A percentile compares a stretch with the other conserved stretches of the same genome.
Conservation (phyloP, 2,888 invertebrate species). For the Lochmaea capreae region DNA sequence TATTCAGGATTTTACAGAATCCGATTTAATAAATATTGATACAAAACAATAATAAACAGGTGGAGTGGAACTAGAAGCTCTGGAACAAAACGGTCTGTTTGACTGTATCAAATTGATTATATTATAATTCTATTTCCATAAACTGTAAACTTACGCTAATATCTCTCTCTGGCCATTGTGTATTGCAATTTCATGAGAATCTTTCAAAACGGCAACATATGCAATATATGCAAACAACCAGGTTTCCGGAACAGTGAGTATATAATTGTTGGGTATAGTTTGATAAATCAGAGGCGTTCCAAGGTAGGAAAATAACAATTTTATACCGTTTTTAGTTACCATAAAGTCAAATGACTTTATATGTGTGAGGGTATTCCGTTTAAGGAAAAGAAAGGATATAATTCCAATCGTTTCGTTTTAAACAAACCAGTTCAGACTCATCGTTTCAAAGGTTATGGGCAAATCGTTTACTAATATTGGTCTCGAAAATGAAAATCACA, state of each 20-base stretch:
- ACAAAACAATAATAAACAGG: slow-evolving; percentile 15
- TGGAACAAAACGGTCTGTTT: slow-evolving; percentile 13
- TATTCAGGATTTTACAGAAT: neutral
- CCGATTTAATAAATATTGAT: slow-evolving; percentile 16
- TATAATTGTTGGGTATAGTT: slow-evolving; percentile 32
- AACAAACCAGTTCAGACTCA: no score
- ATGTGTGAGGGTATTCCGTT: neutral
- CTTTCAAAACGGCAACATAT: slow-evolving; percentile 38
- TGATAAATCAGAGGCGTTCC: slow-evolving; percentile 19
- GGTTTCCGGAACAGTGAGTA: slow-evolving; percentile 36
- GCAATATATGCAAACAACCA: slow-evolving; percentile 35
- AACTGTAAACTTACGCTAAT: slow-evolving; percentile 30
- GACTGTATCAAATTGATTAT: slow-evolving; percentile 26
- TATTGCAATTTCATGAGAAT: slow-evolving; percentile 36
- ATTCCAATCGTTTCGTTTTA: no score
- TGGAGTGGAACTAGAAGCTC: neutral
- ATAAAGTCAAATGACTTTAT: neutral
- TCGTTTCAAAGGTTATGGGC: no score
- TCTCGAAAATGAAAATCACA: no score
- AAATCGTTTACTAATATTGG: no score
- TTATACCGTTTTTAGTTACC: neutral
- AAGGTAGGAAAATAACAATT: neutral
- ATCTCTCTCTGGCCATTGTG: slow-evolving; percentile 12
- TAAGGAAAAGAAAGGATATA: no score
- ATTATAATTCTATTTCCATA: slow-evolving; percentile 26